Evolutionary conservation across 2,113 vertebrate species (phyloP), one percentile per base, ranked within the genome.

Genomic region (Podarcis cretensis): DNA sequence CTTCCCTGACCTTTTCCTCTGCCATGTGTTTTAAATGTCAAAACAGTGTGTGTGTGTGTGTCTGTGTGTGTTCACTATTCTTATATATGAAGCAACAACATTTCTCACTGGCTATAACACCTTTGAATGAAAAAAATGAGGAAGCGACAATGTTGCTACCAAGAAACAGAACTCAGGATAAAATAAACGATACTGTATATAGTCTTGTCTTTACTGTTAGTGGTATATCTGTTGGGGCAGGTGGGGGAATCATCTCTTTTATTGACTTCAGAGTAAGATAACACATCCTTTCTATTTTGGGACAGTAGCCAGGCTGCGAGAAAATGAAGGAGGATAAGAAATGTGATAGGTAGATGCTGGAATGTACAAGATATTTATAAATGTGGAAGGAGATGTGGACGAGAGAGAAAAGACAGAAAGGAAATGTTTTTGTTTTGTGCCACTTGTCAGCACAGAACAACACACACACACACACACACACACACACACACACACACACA

Each of bases 271-370:
- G 37, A 6, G 2, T 74, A 86, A 37, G 63, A 32, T 74, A 90
- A 66, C 69, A 84, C 92, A 91, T 5, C 1, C 86, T 90, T 87
- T 71, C 40, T 92, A 78, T 57, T 92, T 84, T 74, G 71, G 57
- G 54, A 94, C 90, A 86, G 73, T 84, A 95, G 81, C 89, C 89
- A 87, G 87, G 91, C 93, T 86, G 90, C 85, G 71, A 25, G 43
- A 68, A 30, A 76, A 94, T 89, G 89, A 87, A 89, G 85, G 81
- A 91, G 69, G 77, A 90, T 89, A 86, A 89, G 25, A 81, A 87
- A 37, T 25, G 18, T 85, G 84, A 73, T 92, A 81, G 89, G 83
- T 76, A 89, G 89, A 85, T 95, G 89, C 83, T 80, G 81, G 91
- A 94, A 57, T 79, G n/a, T 87, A 92, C 91, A 81, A 86, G 40